These are phyloP conservation scores for Nothobranchius kuhntae DNA, from an alignment of 2,113 vertebrate species.

Conservation along the genomic window DNA sequence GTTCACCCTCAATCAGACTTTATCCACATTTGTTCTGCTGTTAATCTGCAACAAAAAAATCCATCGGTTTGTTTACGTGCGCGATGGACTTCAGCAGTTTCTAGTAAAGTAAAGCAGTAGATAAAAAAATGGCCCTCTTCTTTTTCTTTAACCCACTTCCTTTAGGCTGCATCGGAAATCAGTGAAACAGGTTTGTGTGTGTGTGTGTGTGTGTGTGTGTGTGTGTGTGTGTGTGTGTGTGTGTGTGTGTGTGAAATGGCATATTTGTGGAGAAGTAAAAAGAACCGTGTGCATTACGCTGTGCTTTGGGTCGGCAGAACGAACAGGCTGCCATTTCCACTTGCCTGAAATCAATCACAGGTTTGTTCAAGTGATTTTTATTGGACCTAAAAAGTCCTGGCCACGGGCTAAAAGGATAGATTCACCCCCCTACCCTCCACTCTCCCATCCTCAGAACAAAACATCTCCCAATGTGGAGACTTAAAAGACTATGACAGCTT, in stretches of 20 bases:
- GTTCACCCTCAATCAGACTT: constrained; percentile 13
- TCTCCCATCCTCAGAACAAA: constrained; percentile 38
- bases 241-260: constrained; percentile 6
- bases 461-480: constrained; percentile 42
- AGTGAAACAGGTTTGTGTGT: neutral
- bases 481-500: constrained; percentile 71
- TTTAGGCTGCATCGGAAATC: constrained; percentile 23
- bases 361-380: constrained; percentile 55
- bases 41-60: constrained; percentile 34
- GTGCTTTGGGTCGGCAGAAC: constrained; percentile 5
- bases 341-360: constrained; percentile 58
- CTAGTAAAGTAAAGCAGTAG: constrained; percentile 31
- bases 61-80: constrained; percentile 10
- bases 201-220: neutral
- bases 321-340: constrained; percentile 38
- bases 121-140: constrained; percentile 25
- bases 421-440: constrained; percentile 42
- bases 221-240: neutral
- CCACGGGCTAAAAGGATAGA: constrained; percentile 54
- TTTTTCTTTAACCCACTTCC: constrained; percentile 36
- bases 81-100: constrained; percentile 25
- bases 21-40: constrained; percentile 36
- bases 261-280: constrained; percentile 11
- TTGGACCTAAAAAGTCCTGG: constrained; percentile 59
- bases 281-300: constrained; percentile 1